Evolutionary conservation across 1,140 invertebrate genomes (phyloP), one percentile per base, ranked within the genome.

Genomic region (Linepithema humile): DNA sequence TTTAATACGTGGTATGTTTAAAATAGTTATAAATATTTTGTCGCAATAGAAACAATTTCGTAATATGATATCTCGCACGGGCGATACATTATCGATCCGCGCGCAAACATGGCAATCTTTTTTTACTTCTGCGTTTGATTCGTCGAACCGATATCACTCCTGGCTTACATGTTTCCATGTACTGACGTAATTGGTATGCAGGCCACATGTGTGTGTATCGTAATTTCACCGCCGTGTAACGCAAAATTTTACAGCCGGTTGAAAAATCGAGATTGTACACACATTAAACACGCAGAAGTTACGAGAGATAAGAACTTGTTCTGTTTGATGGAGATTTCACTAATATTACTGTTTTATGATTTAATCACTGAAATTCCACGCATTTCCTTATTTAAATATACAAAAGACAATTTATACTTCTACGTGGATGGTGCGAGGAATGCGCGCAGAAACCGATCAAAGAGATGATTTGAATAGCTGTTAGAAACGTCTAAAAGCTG

Each of bases 21-120:
- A 55, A 32, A 29, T 5, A 20, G 48, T 50, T 29, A 69, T 55
- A 20, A 32, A 32, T 12, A 32, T 60, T 15, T 29, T 32, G 20
- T 75, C 23, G 15, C 12, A 26, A 62, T 20, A 32, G 12, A 0
- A 62, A 35, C 7, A 45, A 35, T 38, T 0, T 59, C 5, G 10
- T 9, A 3, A 9, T 23, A 40, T n/a, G 40, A 48, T 64, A 48
- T 64, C 7, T 45, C 29, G n/a, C 15, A 2, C 26, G 57, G 20
- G 17, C 57, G 38, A 64, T 62, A 75, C n/a, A 17, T 32, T 75
- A 64, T 75, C 20, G 73, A 75, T 75, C 26, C 20, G 55, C 38
- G 15, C 10, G 53, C 7, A 72, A 35, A 7, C n/a, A n/a, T 1
- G n/a, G n/a, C 3, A 48, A 62, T 75, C n/a, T n/a, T n/a, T 75